Evolutionary conservation across 2,797 vertebrate genomes (phyloP).

Genomic region (Micrastur ruficollis): DNA sequence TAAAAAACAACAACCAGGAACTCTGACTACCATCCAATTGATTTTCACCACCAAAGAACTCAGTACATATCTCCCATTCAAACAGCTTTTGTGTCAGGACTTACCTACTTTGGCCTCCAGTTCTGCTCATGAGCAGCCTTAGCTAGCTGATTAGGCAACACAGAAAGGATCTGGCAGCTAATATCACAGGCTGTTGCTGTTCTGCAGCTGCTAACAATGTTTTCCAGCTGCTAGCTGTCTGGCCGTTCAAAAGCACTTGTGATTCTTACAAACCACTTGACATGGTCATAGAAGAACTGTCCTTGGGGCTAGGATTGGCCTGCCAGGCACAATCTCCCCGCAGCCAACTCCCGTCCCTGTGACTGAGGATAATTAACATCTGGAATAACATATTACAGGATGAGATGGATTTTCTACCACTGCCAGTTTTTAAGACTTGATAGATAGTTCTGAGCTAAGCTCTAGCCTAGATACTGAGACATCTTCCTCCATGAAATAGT

Average conservation of each 20-base stretch:
- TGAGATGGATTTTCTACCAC: neutral
- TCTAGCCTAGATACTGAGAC: neutral
- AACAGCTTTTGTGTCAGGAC: neutral
- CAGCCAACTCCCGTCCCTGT: neutral
- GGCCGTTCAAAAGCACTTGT: neutral
- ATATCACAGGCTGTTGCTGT: neutral
- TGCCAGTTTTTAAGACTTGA: neutral
- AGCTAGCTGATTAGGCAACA: conserved; percentile 34
- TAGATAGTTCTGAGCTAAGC: neutral
- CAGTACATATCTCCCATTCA: neutral
- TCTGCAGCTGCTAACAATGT: conserved; percentile 27
- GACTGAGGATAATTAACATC: neutral
- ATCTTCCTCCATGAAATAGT: neutral
- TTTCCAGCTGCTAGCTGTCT: conserved; percentile 47
- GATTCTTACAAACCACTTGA: conserved; percentile 7
- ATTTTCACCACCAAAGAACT: neutral
- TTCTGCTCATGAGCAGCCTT: neutral
- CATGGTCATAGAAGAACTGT: neutral
- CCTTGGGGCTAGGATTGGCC: neutral
- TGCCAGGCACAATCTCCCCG: neutral
- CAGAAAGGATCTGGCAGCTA: conserved; percentile 37
- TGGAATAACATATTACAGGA: neutral
- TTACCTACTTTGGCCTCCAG: neutral
- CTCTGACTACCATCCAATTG: neutral
- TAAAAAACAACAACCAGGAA: neutral